These are phyloP conservation scores for Myrmecophaga tridactyla DNA, from an alignment of 2,113 vertebrate species.

Conservation along the genomic window DNA sequence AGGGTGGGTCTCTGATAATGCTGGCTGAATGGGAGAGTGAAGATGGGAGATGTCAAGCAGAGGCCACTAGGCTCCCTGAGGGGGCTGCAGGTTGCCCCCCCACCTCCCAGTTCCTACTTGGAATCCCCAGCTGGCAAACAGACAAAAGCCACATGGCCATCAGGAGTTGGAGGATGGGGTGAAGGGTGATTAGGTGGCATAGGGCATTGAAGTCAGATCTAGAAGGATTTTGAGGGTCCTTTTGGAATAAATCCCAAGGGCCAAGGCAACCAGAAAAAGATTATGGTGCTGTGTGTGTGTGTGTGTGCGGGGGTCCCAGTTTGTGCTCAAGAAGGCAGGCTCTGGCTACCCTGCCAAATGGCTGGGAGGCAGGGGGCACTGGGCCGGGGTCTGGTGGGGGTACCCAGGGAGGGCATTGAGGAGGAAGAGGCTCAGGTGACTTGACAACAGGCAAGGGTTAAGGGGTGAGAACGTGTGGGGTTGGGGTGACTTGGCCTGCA, in stretches of 20 bases:
- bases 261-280: neutral
- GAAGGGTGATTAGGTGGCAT: neutral
- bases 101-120: too few relatives aligned
- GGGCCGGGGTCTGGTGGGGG: too few relatives aligned
- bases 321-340: neutral
- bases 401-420: neutral
- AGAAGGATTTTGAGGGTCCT: neutral
- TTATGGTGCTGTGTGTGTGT: too few relatives aligned
- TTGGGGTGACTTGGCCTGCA: neutral
- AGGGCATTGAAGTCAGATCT: neutral
- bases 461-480: neutral
- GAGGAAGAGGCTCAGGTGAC: neutral
- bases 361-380: neutral
- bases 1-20: neutral
- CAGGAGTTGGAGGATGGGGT: neutral
- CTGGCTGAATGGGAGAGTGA: neutral
- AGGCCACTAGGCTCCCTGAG: neutral
- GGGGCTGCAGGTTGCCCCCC: too few relatives aligned
- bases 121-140: neutral
- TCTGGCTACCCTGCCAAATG: too few relatives aligned
- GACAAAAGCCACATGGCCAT: neutral
- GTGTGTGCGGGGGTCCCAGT: too few relatives aligned
- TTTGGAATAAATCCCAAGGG: neutral
- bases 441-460: neutral
- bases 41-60: neutral